Evolutionary conservation across 2,888 invertebrate species (phyloP).

Genomic region (Cremastinae sp.): DNA sequence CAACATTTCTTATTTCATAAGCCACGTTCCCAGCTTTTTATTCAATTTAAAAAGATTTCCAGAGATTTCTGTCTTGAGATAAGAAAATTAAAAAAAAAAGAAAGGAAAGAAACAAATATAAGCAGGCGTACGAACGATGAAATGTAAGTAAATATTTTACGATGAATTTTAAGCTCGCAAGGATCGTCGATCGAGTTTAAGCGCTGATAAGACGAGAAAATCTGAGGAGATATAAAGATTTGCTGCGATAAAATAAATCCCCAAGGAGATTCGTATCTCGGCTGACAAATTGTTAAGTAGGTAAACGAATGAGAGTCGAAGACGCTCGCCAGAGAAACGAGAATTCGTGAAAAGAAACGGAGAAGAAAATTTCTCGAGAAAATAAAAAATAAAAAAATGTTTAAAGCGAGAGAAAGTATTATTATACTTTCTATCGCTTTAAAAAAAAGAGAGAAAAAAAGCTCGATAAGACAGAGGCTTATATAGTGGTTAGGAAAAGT

Average conservation of each 20-base stretch:
- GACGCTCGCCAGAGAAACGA: too few relatives aligned
- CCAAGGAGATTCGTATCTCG: constrained; percentile 69
- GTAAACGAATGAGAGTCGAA: constrained; percentile 42
- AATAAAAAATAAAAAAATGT: too few relatives aligned
- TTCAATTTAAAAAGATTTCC: too few relatives aligned
- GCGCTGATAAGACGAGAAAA: constrained; percentile 17
- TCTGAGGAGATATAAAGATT: neutral
- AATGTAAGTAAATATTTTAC: constrained; percentile 53
- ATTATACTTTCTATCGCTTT: too few relatives aligned
- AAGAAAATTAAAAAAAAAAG: constrained; percentile 5
- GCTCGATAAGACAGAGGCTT: constrained; percentile 43
- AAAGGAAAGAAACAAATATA: neutral
- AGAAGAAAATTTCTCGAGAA: too few relatives aligned
- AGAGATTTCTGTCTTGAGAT: too few relatives aligned
- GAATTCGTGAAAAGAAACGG: constrained; percentile 16
- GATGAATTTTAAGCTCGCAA: constrained; percentile 52
- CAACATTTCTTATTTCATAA: too few relatives aligned
- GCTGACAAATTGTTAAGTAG: constrained; percentile 73
- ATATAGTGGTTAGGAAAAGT: constrained; percentile 68
- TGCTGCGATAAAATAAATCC: constrained; percentile 3
- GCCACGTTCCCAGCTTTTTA: too few relatives aligned
- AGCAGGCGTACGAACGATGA: constrained; percentile 25
- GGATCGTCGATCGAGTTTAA: constrained; percentile 19
- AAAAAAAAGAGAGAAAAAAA: constrained; percentile 21
- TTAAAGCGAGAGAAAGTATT: too few relatives aligned